Evolutionary conservation across 2,113 vertebrate species (phyloP).

Genomic region (Atlantisia rogersi): DNA sequence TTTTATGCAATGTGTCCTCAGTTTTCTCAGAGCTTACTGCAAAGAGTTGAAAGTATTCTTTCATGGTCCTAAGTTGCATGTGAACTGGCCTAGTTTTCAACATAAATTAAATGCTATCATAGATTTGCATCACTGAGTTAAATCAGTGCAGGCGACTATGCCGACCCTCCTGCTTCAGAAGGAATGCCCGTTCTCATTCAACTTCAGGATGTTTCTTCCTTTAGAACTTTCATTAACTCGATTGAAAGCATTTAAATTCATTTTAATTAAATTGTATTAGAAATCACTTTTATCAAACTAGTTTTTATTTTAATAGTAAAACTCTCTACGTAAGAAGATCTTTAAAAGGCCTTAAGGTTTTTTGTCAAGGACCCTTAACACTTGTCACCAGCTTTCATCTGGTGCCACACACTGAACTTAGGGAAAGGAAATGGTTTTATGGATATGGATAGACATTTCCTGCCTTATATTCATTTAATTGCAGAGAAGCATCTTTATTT

Average conservation of each 20-base stretch:
- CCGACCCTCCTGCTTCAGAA: neutral
- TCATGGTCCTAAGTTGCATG: neutral
- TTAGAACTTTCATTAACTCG: neutral
- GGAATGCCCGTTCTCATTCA: neutral
- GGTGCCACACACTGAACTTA: neutral
- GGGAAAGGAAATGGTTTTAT: neutral
- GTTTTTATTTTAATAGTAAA: neutral
- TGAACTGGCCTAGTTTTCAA: neutral
- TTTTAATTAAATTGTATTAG: neutral
- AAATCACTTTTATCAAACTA: neutral
- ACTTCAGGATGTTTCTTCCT: neutral
- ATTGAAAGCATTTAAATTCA: neutral
- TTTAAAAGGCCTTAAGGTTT: neutral
- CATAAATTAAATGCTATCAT: neutral
- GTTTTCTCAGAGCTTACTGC: neutral
- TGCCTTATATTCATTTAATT: neutral
- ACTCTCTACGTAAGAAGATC: neutral
- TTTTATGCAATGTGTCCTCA: neutral
- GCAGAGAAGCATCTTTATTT: neutral
- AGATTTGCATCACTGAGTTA: neutral
- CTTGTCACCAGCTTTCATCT: neutral
- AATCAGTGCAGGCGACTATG: rapidly evolving
- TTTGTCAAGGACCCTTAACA: neutral
- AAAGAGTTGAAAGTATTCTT: neutral
- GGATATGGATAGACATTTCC: neutral